Percentiles rank a stretch among this genome's conserved stretches.
phyloP scores from a whole-genome alignment of 2,888 invertebrate species.

The Sclerodermus sp. region DNA sequence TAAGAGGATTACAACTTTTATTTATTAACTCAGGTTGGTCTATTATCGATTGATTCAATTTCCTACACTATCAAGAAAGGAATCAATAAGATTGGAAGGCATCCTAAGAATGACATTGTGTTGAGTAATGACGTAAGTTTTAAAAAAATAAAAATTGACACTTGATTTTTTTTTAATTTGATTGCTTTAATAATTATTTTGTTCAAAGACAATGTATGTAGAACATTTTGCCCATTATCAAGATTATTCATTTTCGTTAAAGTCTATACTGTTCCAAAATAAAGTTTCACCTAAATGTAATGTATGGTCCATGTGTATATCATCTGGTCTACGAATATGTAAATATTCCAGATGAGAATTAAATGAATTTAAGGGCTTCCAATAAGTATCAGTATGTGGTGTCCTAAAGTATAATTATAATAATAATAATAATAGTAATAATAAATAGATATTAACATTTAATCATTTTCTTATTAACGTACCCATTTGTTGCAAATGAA shows the following conservation, averaged over 20 bases:
- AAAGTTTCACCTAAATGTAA: not conserved
- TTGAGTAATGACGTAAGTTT: slow-evolving; percentile 28
- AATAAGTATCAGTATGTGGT: not conserved
- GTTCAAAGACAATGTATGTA: too few relatives aligned
- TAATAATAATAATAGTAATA: not conserved
- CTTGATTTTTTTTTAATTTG: too few relatives aligned
- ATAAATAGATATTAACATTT: not conserved
- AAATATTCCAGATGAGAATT: not conserved
- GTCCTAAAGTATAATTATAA: not conserved
- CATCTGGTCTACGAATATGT: not conserved
- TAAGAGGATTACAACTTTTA: not conserved
- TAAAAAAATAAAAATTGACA: too few relatives aligned
- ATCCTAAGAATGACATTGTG: slow-evolving; percentile 18
- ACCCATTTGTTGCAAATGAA: slow-evolving; percentile 64
- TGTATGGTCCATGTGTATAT: slow-evolving; percentile 2
- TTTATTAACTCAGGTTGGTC: slow-evolving; percentile 23
- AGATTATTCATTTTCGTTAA: not conserved
- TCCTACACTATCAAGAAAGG: slow-evolving; percentile 25
- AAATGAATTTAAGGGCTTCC: not conserved
- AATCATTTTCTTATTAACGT: not conserved
- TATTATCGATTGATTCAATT: slow-evolving; percentile 14
- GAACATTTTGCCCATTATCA: not conserved
- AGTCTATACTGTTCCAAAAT: not conserved
- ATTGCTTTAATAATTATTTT: too few relatives aligned
- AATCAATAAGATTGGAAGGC: slow-evolving; percentile 31